Base-by-base conservation (phyloP, 2,113 vertebrate species). In the Puntigrus tetrazona region DNA sequence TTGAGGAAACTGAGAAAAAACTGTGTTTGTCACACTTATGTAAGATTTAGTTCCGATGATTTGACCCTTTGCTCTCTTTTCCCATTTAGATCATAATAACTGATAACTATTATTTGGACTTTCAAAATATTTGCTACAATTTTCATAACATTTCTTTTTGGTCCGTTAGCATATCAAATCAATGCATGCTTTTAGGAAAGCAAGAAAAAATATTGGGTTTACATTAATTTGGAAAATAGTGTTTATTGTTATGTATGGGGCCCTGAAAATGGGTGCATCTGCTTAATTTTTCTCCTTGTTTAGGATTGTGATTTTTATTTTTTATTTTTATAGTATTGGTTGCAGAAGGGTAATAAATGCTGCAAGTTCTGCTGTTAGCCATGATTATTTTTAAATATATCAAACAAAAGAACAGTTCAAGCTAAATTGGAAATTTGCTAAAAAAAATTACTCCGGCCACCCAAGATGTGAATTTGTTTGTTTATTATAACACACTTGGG, bases 81-180 rank as follows among this genome's bases (percentile, higher is more conserved):
- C n/a, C 76, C 3, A 18, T 84, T 85, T 80, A 90, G 88, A 69
- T 69, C 18, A 69, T 10, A 9, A 69, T 5, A 69, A 38, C 31
- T 69, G 65, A 69, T 5, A 36, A 69, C 63, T 20, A 67, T 36
- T 67, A 36, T 69, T 69, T 38, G 36, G 65, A 8, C 67, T 90
- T 85, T 87, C 83, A 13, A 75, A 75, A 75, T 50, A 47, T 74
- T 47, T 74, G 41, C 31, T 45, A 27, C 14, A 10, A 47, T 85
- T 89, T 91, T 73, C 88, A 89, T 86, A 90, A 92, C 84, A 86
- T 90, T 88, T 90, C 43, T 2, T 59, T 81, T 36, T 1, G 9
- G 31, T 31, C 50, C 20, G 22, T 20, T 22, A 5, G 18, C 18
- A 38, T 11, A 69, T 36, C 31, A 69, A 69, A 36, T 69, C 18